Base-by-base conservation (phyloP, 53 echinoderm and acorn worm species). In the Antedon mediterranea region DNA sequence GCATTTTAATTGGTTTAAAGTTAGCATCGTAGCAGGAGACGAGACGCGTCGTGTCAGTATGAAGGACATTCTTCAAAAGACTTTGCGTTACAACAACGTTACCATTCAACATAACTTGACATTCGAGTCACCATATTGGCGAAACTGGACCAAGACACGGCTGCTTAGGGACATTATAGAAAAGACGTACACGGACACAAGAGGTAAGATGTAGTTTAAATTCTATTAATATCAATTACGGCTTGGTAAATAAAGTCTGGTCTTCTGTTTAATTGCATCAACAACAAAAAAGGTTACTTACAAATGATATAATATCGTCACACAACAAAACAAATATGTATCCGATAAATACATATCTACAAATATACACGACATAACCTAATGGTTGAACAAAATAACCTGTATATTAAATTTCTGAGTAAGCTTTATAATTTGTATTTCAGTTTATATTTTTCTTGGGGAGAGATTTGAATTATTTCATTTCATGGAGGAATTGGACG, bases 381-480 rank as follows among this genome's bases (percentile, higher is more conserved):
- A n/a, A n/a, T n/a, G n/a, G n/a, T n/a, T n/a, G n/a, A n/a, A n/a
- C n/a, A n/a, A n/a, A n/a, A n/a, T n/a, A n/a, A n/a, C n/a, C n/a
- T n/a, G n/a, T n/a, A n/a, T n/a, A n/a, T n/a, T n/a, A n/a, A n/a
- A n/a, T n/a, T n/a, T n/a, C n/a, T n/a, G n/a, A n/a, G n/a, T n/a
- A n/a, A n/a, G n/a, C n/a, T n/a, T n/a, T n/a, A n/a, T n/a, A n/a
- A n/a, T n/a, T 78, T 30, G 14, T 30, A 33, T 76, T 78, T 14
- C 73, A 98, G 98, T 98, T 84, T 98, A 98, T 75, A 84, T 98
- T 31, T 93, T 98, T 27, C 42, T 89, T 26, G 93, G 98, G 14
- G 79, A 85, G 34, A 28, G 79, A 0, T 93, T 82, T 42, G 93
- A 92, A 71, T 71, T 92, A 4, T 90, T 73, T 71, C 88, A 86